Percentiles rank a stretch among this genome's conserved stretches.
Evolutionary conservation across 2,888 invertebrate genomes (phyloP).

Genomic region (Diloba caeruleocephala): DNA sequence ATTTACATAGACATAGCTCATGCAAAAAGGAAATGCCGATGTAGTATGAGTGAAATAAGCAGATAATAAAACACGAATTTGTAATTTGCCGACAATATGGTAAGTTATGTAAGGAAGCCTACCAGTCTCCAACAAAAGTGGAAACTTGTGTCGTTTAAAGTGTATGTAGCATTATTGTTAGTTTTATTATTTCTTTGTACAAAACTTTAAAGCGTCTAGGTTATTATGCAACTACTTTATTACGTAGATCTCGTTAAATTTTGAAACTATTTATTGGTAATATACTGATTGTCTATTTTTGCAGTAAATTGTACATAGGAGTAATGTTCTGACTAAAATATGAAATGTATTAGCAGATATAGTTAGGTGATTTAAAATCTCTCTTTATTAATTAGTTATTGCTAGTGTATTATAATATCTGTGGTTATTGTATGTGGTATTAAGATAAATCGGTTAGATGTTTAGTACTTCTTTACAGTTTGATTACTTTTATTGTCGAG

Average conservation of each 20-base stretch:
- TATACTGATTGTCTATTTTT: too few relatives aligned
- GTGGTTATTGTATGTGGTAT: too few relatives aligned
- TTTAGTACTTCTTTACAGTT: too few relatives aligned
- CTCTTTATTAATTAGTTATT: too few relatives aligned
- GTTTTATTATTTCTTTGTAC: constrained; percentile 2
- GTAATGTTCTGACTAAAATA: too few relatives aligned
- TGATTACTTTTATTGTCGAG: too few relatives aligned
- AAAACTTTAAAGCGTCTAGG: constrained; percentile 10
- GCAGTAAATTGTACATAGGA: too few relatives aligned
- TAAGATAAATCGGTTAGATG: too few relatives aligned
- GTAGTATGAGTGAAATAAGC: constrained; percentile 35
- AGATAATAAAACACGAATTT: constrained; percentile 33
- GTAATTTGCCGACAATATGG: constrained; percentile 60
- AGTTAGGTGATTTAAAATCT: too few relatives aligned
- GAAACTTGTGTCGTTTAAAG: constrained; percentile 30
- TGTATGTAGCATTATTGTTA: constrained; percentile 5
- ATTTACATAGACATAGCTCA: constrained; percentile 34
- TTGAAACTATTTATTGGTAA: too few relatives aligned
- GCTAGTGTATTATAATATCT: too few relatives aligned
- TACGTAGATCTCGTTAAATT: not conserved
- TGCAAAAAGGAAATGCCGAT: constrained; percentile 47
- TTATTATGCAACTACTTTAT: constrained; percentile 7
- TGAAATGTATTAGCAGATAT: too few relatives aligned
- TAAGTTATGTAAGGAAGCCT: constrained; percentile 57
- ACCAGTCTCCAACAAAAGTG: constrained; percentile 25